Conservation (phyloP, 2,888 invertebrate genomes). For the Silvanus unidentatus region DNA sequence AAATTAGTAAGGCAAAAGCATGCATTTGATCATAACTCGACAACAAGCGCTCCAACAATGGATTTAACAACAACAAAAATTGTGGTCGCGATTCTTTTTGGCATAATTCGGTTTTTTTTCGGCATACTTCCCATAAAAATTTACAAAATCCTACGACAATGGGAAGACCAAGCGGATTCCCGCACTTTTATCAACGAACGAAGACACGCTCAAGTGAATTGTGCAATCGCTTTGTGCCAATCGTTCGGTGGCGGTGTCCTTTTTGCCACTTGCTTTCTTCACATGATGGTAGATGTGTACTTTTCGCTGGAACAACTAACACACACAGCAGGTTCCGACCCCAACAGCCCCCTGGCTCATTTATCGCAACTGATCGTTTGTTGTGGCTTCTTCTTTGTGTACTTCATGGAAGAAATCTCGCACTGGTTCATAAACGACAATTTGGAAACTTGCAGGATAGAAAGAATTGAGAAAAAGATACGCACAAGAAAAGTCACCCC, state of each 20-base stretch:
- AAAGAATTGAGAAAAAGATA: neutral
- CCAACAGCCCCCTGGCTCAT: too few relatives aligned
- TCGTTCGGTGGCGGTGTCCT: slow-evolving; percentile 54
- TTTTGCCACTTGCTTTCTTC: slow-evolving; percentile 54
- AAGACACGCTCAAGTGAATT: slow-evolving; percentile 37
- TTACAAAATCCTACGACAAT: slow-evolving; percentile 39
- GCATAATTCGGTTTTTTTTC: slow-evolving; percentile 46
- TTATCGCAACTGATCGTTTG: slow-evolving; percentile 51
- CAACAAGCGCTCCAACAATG: slow-evolving; percentile 26
- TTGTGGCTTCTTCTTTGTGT: slow-evolving; percentile 51
- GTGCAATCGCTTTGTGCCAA: slow-evolving; percentile 42
- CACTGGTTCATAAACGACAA: slow-evolving; percentile 39
- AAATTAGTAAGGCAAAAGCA: too few relatives aligned
- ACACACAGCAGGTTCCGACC: too few relatives aligned
- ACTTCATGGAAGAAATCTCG: slow-evolving; percentile 51
- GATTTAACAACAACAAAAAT: slow-evolving; percentile 46
- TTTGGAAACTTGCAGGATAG: slow-evolving; percentile 22
- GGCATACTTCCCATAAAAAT: slow-evolving; percentile 50
- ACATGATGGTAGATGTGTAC: slow-evolving; percentile 53
- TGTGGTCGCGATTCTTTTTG: slow-evolving; percentile 47
- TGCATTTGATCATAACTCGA: too few relatives aligned
- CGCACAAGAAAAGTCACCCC: neutral
- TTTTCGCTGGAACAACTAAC: slow-evolving; percentile 43
- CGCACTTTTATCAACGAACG: slow-evolving; percentile 34
- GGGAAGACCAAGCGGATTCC: slow-evolving; percentile 36